phyloP scores from a whole-genome alignment of 2,888 invertebrate species.

The Ochropleura plecta region DNA sequence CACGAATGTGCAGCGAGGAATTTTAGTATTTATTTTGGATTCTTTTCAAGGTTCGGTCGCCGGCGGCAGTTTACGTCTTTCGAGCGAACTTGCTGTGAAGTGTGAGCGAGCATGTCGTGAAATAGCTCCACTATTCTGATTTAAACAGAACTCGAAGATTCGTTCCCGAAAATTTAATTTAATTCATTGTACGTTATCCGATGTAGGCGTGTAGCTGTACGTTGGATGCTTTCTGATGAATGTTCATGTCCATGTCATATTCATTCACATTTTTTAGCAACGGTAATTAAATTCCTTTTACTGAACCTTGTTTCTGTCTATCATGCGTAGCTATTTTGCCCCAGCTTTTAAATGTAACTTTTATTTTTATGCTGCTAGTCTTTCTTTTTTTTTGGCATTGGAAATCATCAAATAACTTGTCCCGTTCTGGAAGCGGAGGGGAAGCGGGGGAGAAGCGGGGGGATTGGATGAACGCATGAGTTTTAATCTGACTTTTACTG shows the following conservation, averaged over 20 bases:
- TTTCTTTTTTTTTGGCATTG: no score
- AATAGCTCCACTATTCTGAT: constrained; percentile 13
- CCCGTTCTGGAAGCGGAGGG: no score
- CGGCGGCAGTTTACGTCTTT: constrained; percentile 25
- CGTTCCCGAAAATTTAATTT: constrained; percentile 6
- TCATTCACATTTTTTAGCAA: constrained; percentile 40
- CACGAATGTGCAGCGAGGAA: constrained; percentile 32
- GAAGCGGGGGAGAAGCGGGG: no score
- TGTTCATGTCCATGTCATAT: constrained; percentile 10
- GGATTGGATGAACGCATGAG: no score
- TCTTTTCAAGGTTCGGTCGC: constrained; percentile 43
- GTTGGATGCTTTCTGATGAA: not conserved
- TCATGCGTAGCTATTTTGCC: not conserved
- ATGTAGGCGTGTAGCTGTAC: constrained; percentile 1
- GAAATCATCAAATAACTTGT: no score
- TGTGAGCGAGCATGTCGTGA: constrained; percentile 15
- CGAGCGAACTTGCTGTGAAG: constrained; percentile 11
- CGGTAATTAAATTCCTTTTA: constrained; percentile 46
- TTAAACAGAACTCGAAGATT: constrained; percentile 26
- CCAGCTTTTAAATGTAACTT: not conserved
- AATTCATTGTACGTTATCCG: constrained; percentile 8
- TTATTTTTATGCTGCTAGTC: not conserved
- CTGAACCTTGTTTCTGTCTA: not conserved
- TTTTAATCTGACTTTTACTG: no score
- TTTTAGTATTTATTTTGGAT: constrained; percentile 45